Evolutionary conservation across 2,797 vertebrate genomes (phyloP).

Genomic region (Silurus lanzhouensis): DNA sequence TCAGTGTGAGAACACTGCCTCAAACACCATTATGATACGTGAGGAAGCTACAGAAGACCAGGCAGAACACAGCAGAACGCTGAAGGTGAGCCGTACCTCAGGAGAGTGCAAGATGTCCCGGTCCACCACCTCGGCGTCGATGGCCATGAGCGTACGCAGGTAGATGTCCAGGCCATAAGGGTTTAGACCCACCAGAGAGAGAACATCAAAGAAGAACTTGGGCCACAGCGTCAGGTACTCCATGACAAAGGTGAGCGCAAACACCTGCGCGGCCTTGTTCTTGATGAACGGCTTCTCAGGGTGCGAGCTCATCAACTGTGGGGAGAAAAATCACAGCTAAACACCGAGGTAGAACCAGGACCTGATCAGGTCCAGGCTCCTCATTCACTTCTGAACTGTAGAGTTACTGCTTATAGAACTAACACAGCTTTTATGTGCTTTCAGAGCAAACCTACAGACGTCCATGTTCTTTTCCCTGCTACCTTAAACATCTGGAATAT

Average conservation of each 20-base stretch:
- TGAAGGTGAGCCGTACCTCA: slow-evolving; percentile 74
- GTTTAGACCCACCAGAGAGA: slow-evolving; percentile 91
- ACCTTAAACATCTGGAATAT: too few relatives aligned
- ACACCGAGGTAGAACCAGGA: not conserved
- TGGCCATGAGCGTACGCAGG: slow-evolving; percentile 94
- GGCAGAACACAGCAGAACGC: not conserved
- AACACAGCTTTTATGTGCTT: too few relatives aligned
- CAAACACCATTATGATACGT: not conserved
- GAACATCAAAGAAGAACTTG: slow-evolving; percentile 96
- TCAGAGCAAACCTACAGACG: too few relatives aligned
- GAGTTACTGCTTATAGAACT: too few relatives aligned
- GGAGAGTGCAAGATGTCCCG: slow-evolving; percentile 89
- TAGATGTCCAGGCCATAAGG: slow-evolving; percentile 93
- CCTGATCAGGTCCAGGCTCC: not conserved
- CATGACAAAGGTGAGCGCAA: slow-evolving; percentile 91
- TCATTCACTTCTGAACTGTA: too few relatives aligned
- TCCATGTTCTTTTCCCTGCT: too few relatives aligned
- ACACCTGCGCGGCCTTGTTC: slow-evolving; percentile 97
- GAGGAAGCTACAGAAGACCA: not conserved
- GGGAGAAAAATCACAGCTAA: not conserved
- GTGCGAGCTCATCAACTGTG: slow-evolving; percentile 85
- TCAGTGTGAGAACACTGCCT: not conserved
- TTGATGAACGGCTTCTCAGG: slow-evolving; percentile 96
- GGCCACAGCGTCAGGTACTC: slow-evolving; percentile 96
- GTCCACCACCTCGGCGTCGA: slow-evolving; percentile 95